Evolutionary conservation across 2,797 vertebrate genomes (phyloP).

Genomic region (Huso huso): DNA sequence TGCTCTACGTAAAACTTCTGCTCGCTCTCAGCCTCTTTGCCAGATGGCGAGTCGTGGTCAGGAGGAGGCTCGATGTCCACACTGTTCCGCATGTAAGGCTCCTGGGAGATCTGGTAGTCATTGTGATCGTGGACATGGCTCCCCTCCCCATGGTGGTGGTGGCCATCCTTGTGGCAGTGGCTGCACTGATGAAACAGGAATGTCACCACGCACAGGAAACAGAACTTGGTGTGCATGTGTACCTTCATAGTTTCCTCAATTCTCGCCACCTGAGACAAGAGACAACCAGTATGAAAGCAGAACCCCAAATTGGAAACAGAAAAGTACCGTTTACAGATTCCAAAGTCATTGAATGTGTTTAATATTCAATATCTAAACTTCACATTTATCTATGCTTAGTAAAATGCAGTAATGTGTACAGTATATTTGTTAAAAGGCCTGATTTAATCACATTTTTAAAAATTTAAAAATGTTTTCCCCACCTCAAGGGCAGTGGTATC

Average conservation of each 20-base stretch:
- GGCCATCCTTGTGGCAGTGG: constrained; percentile 72
- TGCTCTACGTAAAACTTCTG: constrained; percentile 87
- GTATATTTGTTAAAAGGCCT: too few species aligned
- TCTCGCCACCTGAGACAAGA: constrained; percentile 52
- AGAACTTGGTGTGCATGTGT: constrained; percentile 88
- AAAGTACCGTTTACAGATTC: too few species aligned
- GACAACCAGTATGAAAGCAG: too few species aligned
- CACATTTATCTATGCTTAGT: too few species aligned
- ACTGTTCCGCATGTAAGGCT: constrained; percentile 54
- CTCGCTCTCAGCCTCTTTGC: constrained; percentile 65
- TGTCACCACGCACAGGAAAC: constrained; percentile 93
- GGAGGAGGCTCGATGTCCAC: constrained; percentile 4
- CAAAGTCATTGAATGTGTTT: too few species aligned
- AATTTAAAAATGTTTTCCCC: too few species aligned
- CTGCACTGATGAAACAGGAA: constrained; percentile 87
- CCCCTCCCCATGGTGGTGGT: constrained; percentile 30
- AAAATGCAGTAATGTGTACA: too few species aligned
- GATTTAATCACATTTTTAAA: too few species aligned
- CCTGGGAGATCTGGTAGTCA: constrained; percentile 74
- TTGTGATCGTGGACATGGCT: constrained; percentile 48
- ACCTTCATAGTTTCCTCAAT: constrained; percentile 81
- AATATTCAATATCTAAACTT: too few species aligned
- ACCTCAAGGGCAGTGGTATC: too few species aligned
- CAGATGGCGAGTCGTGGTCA: constrained; percentile 32
- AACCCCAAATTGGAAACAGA: too few species aligned